A percentile compares a stretch with the other conserved stretches of the same genome.
phyloP scores from a whole-genome alignment of 2,113 vertebrate genomes.

The Caretta caretta region DNA sequence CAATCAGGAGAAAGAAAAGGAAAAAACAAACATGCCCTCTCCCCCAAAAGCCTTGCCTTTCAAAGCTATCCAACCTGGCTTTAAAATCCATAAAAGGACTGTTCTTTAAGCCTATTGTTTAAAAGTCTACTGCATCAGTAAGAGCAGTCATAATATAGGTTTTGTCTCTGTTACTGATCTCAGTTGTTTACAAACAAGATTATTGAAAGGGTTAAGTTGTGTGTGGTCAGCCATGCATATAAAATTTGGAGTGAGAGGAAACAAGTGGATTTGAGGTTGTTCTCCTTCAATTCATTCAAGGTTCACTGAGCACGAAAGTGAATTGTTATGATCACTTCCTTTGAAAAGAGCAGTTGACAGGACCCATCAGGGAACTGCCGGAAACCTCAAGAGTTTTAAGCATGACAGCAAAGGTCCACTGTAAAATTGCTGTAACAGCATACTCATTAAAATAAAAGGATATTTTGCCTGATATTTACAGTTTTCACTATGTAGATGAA shows the following conservation, averaged over 20 bases:
- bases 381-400: conserved; percentile 69
- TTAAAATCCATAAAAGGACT: background rate
- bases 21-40: rapidly evolving
- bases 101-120: background rate
- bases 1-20: background rate
- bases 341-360: conserved; percentile 72
- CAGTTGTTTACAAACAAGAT: background rate
- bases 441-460: conserved; percentile 69
- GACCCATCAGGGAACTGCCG: conserved; percentile 67
- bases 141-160: background rate
- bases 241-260: conserved; percentile 57
- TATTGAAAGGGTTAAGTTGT: conserved; percentile 49
- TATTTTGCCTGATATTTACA: conserved; percentile 62
- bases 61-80: background rate
- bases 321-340: conserved; percentile 75
- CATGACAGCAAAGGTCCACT: conserved; percentile 46
- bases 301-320: conserved; percentile 70
- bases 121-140: background rate
- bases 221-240: conserved; percentile 43
- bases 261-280: conserved; percentile 55
- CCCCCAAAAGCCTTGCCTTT: background rate
- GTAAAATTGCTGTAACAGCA: conserved; percentile 72
- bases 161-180: background rate
- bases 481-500: conserved; percentile 46
- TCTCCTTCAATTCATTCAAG: conserved; percentile 67